Evolutionary conservation across 1,140 invertebrate species (phyloP).

Genomic region (Bactericera cockerelli): DNA sequence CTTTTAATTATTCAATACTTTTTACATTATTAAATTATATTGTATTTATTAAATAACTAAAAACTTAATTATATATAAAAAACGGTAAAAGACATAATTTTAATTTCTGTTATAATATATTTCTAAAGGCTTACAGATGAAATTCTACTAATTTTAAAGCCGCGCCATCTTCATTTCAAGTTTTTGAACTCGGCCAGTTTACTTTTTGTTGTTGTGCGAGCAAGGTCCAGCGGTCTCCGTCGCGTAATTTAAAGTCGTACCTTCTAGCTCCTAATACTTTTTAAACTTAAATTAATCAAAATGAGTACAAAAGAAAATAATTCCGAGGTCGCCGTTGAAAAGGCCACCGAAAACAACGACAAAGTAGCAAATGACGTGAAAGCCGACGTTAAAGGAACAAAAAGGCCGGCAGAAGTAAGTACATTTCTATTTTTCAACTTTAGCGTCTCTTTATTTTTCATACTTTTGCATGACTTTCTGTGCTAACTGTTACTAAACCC

Average conservation of each 20-base stretch:
- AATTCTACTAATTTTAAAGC: slow-evolving; percentile 7
- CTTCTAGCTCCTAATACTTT: background rate
- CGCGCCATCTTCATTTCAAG: slow-evolving; percentile 3
- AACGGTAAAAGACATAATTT: too few relatives aligned
- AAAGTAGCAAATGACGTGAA: slow-evolving; percentile 50
- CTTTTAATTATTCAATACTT: background rate
- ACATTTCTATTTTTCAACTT: background rate
- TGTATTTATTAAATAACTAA: too few relatives aligned
- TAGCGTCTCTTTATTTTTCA: too few relatives aligned
- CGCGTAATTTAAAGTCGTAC: background rate
- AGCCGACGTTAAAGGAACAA: slow-evolving; percentile 68
- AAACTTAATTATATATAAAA: too few relatives aligned
- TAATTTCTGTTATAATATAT: too few relatives aligned
- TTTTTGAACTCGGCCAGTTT: slow-evolving; percentile 4
- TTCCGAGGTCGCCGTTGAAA: slow-evolving; percentile 62
- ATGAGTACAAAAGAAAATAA: slow-evolving; percentile 76
- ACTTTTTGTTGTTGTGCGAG: slow-evolving; percentile 8
- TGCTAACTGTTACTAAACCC: too few relatives aligned
- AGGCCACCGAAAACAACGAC: slow-evolving; percentile 52
- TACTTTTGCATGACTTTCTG: too few relatives aligned
- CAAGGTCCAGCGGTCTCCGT: background rate
- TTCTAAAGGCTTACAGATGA: background rate
- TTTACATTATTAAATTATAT: background rate
- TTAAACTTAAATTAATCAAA: slow-evolving; percentile 27
- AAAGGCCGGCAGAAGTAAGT: slow-evolving; percentile 74